Evolutionary conservation across 2,113 vertebrate genomes (phyloP).

Genomic region (Brevimyrus niger): DNA sequence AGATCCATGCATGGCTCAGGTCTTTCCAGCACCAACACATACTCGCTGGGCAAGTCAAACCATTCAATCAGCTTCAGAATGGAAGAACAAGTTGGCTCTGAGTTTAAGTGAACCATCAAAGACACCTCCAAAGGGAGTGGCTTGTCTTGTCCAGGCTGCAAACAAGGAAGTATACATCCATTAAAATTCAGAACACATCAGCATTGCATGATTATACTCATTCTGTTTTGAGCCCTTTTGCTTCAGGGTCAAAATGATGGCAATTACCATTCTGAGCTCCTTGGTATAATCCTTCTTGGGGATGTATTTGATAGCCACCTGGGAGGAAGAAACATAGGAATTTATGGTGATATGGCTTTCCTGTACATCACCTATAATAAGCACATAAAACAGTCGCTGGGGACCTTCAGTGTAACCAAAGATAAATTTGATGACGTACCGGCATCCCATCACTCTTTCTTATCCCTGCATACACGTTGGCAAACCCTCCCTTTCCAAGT

Average conservation of each 20-base stretch:
- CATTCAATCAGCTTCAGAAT: constrained; percentile 41
- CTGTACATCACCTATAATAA: background rate
- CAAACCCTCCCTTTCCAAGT: background rate
- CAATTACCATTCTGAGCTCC: too few relatives aligned
- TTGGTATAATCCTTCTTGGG: too few relatives aligned
- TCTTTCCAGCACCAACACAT: constrained; percentile 39
- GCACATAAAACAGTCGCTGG: background rate
- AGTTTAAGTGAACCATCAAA: constrained; percentile 37
- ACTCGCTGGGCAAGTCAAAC: constrained; percentile 36
- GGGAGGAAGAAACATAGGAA: too few relatives aligned
- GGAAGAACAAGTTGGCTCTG: constrained; percentile 20
- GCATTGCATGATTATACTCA: too few relatives aligned
- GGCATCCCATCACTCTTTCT: background rate
- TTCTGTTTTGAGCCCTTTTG: too few relatives aligned
- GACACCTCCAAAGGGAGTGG: constrained; percentile 36
- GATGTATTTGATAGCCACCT: too few relatives aligned
- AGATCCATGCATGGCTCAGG: constrained; percentile 39
- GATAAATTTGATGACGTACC: background rate
- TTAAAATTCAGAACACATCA: too few relatives aligned
- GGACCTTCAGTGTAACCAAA: background rate
- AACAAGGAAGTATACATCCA: background rate
- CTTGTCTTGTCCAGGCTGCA: constrained; percentile 29
- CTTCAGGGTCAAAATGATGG: too few relatives aligned
- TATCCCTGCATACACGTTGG: background rate
- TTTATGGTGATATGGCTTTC: background rate